A percentile compares a stretch with the other conserved stretches of the same genome.
Evolutionary conservation across 2,113 vertebrate species (phyloP).

Genomic region (Barnardius zonarius): DNA sequence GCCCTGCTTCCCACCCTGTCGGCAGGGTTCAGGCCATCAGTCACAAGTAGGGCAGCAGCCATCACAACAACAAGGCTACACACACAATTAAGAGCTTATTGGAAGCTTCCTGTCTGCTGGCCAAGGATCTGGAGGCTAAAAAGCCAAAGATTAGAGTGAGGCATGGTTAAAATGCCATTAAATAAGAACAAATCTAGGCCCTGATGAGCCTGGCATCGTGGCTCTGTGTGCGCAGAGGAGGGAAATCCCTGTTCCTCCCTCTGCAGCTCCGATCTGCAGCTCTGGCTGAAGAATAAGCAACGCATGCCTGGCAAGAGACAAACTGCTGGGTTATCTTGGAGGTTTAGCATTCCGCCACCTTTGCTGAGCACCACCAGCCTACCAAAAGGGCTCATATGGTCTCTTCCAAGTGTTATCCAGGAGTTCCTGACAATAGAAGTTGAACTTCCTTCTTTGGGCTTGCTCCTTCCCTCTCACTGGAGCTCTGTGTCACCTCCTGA

Average conservation of each 20-base stretch:
- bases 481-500: background rate
- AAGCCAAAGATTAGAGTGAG: background rate
- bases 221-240: rapidly evolving
- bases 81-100: background rate
- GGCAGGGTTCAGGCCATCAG: background rate
- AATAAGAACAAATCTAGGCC: background rate
- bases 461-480: background rate
- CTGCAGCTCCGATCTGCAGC: background rate
- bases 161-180: background rate
- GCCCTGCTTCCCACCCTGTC: background rate
- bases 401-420: background rate
- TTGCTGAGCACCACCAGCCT: background rate
- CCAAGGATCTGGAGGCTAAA: background rate
- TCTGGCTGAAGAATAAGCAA: background rate
- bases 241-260: background rate
- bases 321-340: background rate
- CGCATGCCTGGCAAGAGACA: rapidly evolving
- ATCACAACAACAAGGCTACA: background rate
- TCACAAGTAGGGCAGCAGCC: background rate
- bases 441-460: background rate
- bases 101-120: background rate
- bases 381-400: background rate
- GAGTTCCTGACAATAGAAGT: background rate
- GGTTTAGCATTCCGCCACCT: background rate
- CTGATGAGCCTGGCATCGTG: background rate